Percentiles rank a stretch among this genome's conserved stretches.
Conservation (phyloP, 1,140 invertebrate genomes). For the Pseudoatta argentina region DNA sequence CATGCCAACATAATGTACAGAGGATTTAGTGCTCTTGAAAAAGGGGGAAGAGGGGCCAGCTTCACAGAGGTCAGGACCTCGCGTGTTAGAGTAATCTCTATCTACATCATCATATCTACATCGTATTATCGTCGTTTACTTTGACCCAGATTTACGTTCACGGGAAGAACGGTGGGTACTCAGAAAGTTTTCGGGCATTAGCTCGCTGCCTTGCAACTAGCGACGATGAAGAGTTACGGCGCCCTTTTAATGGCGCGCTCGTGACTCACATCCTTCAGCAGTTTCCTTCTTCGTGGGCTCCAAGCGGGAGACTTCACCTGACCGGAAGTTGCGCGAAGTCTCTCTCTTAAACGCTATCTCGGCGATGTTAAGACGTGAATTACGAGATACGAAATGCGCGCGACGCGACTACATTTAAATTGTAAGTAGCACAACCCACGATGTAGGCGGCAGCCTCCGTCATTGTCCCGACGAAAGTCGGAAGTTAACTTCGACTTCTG, state of each 20-base stretch:
- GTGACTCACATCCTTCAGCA: conserved; percentile 57
- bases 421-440: conserved; percentile 34
- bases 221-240: conserved; percentile 38
- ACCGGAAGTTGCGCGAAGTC: conserved; percentile 38
- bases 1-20: too few relatives aligned
- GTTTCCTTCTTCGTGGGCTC: background rate
- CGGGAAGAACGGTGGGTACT: conserved; percentile 17
- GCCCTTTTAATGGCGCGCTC: conserved; percentile 62
- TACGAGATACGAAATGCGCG: conserved; percentile 26
- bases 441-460: background rate
- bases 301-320: conserved; percentile 40
- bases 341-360: conserved; percentile 37
- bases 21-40: too few relatives aligned
- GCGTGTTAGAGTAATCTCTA: conserved; percentile 25
- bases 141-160: conserved; percentile 48
- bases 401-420: conserved; percentile 48
- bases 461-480: conserved; percentile 36
- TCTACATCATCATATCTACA: conserved; percentile 12
- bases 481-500: conserved; percentile 46
- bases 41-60: too few relatives aligned
- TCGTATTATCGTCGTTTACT: conserved; percentile 44
- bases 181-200: conserved; percentile 51
- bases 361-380: conserved; percentile 38
- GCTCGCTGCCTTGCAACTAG: conserved; percentile 22
- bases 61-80: background rate